Evolutionary conservation across 2,113 vertebrate genomes (phyloP), one percentile per base, ranked within the genome.

Genomic region (Excalfactoria chinensis): DNA sequence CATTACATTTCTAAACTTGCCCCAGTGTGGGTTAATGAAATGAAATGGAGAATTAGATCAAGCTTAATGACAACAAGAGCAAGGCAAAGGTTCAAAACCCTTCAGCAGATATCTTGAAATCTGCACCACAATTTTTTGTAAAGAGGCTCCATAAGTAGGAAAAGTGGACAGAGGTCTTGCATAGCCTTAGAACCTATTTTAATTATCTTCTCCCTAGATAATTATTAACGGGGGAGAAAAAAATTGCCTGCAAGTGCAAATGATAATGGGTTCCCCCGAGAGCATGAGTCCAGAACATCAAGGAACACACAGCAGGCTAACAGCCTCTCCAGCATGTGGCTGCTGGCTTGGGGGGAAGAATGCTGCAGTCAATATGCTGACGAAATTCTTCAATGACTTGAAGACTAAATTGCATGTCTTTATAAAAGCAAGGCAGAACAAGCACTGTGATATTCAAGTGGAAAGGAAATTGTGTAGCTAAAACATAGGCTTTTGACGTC

Each of bases 181-280:
- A 68, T 89, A 88, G 93, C 95, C 94, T 82, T 82, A 74, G 82
- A 95, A 86, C 56, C 34, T 80, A 34, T 95, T 96, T 95, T 96
- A 96, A 96, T 96, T 94, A 93, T 73, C 46, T 43, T 19, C 5
- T 95, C 91, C 68, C 91, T 84, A n/a, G 82, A 64, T 80, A 94
- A 89, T 94, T 87, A 88, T 74, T 94, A 89, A 58, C 1, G 9
- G 56, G 74, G 69, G 82, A 88, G 87, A 56, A 91, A 76, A 87
- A 40, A 92, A 62, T 14, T 88, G 82, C 82, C 84, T 88, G 40
- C 48, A 67, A 94, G 56, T 5, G 2, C 19, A 84, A 87, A 93
- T 93, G 87, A 56, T 95, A 96, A 96, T 96, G 78, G 86, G 53
- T 74, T 96, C 95, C 93, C 94, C 62, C 0, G 78, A 85, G 95